Evolutionary conservation across 2,797 vertebrate genomes (phyloP).

Genomic region (Rhincodon typus): DNA sequence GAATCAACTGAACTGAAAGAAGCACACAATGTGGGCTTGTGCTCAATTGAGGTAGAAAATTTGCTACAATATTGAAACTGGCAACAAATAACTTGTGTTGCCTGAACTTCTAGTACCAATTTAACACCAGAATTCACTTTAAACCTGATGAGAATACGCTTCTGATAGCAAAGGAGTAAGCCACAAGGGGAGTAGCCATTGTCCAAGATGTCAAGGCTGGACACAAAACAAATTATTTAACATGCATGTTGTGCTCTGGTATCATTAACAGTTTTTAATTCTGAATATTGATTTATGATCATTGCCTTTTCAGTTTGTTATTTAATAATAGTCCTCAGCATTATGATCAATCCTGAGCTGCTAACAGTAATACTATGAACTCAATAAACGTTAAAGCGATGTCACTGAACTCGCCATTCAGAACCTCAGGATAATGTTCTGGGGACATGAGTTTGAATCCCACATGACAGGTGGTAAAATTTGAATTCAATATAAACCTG

Average conservation of each 20-base stretch:
- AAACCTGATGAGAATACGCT: too few relatives aligned
- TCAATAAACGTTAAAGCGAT: not conserved
- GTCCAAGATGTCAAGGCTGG: not conserved
- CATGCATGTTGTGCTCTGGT: not conserved
- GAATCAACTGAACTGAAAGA: not conserved
- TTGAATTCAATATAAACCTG: too few relatives aligned
- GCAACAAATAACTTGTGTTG: not conserved
- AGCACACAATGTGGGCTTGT: not conserved
- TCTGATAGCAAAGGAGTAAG: not conserved
- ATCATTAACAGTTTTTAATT: not conserved
- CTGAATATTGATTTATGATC: not conserved
- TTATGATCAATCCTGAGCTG: not conserved
- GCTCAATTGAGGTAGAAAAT: not conserved
- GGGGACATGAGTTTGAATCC: too few relatives aligned
- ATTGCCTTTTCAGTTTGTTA: not conserved
- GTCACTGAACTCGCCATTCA: not conserved
- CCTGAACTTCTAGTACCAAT: not conserved
- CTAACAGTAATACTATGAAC: too few relatives aligned
- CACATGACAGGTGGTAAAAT: too few relatives aligned
- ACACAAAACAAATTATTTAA: too few relatives aligned
- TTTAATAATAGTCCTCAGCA: not conserved
- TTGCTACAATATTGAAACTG: not conserved
- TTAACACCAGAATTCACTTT: not conserved
- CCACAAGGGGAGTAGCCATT: not conserved
- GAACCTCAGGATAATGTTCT: too few relatives aligned